Percentiles rank a stretch among this genome's conserved stretches.
Evolutionary conservation across 2,888 invertebrate genomes (phyloP).

Genomic region (Strigamia maritima): DNA sequence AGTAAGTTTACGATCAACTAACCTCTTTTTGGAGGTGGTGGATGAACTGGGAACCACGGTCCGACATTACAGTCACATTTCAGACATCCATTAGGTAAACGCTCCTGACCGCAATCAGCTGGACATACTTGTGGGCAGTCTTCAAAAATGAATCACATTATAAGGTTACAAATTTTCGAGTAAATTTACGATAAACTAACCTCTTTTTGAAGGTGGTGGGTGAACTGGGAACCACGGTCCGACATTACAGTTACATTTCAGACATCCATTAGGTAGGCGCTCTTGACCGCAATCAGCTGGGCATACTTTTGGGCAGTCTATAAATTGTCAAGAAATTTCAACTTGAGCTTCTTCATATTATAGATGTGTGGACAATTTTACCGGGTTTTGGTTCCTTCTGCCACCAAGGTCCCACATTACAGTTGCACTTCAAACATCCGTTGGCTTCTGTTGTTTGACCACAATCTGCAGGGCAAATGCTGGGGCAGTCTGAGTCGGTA

Average conservation of each 20-base stretch:
- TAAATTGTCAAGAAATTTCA: neutral
- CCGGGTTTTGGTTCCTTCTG: neutral
- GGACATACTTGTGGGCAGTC: neutral
- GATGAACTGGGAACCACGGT: too few relatives aligned
- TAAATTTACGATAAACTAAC: too few relatives aligned
- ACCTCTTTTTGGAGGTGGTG: too few relatives aligned
- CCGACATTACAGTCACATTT: neutral
- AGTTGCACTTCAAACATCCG: conserved; percentile 19
- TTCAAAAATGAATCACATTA: neutral
- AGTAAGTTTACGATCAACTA: too few relatives aligned
- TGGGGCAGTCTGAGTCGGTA: neutral
- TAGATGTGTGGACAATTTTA: neutral
- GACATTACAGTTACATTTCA: too few relatives aligned
- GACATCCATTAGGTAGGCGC: too few relatives aligned
- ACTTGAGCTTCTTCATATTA: neutral
- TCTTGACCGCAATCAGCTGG: too few relatives aligned
- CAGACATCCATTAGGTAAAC: neutral
- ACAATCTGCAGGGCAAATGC: conserved; percentile 28
- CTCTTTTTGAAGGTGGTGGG: too few relatives aligned
- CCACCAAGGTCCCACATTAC: neutral
- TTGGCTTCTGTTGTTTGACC: neutral
- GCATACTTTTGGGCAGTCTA: too few relatives aligned
- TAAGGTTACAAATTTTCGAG: too few relatives aligned
- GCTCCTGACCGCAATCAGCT: neutral
- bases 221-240: too few relatives aligned